Evolutionary conservation across 2,113 vertebrate genomes (phyloP), one percentile per base, ranked within the genome.

Genomic region (Gambusia holbrooki): DNA sequence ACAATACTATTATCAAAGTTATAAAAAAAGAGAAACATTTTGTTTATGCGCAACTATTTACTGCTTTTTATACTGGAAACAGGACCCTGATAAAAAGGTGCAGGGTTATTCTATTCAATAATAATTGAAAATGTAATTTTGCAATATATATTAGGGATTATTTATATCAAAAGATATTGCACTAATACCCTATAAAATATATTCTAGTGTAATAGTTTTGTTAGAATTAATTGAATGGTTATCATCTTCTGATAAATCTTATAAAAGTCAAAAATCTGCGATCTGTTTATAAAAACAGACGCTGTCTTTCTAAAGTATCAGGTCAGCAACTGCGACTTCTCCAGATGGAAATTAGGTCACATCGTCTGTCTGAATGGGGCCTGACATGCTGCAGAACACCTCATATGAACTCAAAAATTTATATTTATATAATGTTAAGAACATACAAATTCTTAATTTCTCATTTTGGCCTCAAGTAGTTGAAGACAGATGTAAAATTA

Each of bases 311-410:
- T 8, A 25, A 54, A 54, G 19, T 54, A 62, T 30, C 5, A 62
- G 61, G 13, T 62, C 61, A 62, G 13, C 3, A 13, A 30, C 61
- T 6, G 13, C 3, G 27, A 30, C 61, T 29, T 48, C 48, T 58
- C 22, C 25, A 35, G 62, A 74, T 74, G 64, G 33, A 89, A 91
- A 89, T 80, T 88, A 83, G 91, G 91, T 92, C 88, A 91, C 71
- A 14, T 0, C 2, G 77, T 72, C 32, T 76, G 0, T 60, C 58
- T 74, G 35, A 73, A 62, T 27, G 70, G 28, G 19, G 19, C 33
- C 35, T 35, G 12, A 35, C 22, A n/a, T 1, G 7, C 2, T 2
- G 15, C 7, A 6, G 3, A 22, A 2, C 28, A 13, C 17, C 9
- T 30, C 54, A 54, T 10, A 25, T n/a, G 22, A n/a, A 58, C 22